phyloP scores from a whole-genome alignment of 1,140 invertebrate species.

The Drosophila sucinea region DNA sequence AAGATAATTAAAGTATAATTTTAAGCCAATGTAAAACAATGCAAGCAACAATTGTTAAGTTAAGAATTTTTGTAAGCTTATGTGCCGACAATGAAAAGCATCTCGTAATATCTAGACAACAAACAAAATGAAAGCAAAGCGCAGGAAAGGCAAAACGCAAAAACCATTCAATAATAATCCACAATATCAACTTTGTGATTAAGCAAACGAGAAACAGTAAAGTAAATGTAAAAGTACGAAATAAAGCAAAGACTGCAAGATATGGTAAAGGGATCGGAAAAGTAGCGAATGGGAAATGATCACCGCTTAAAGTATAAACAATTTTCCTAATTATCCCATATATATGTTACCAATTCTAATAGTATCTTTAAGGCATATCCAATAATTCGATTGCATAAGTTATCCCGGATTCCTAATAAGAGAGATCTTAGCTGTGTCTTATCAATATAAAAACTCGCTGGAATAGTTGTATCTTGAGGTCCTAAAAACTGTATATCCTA shows the following conservation, averaged over 20 bases:
- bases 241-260: slow-evolving; percentile 2
- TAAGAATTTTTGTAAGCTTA: slow-evolving; percentile 26
- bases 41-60: slow-evolving; percentile 16
- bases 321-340: no score
- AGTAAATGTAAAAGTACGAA: neutral
- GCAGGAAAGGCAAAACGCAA: slow-evolving; percentile 23
- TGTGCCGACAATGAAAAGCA: slow-evolving; percentile 36
- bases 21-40: slow-evolving; percentile 24
- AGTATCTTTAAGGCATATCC: no score
- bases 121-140: slow-evolving; percentile 7
- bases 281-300: no score
- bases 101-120: slow-evolving; percentile 57
- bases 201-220: neutral
- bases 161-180: slow-evolving; percentile 36
- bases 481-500: no score
- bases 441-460: no score
- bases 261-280: neutral
- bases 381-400: no score
- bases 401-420: no score
- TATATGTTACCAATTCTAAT: no score
- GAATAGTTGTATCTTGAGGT: no score
- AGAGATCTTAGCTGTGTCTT: no score
- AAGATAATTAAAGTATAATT: slow-evolving; percentile 20
- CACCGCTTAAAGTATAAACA: no score
- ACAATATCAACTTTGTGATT: slow-evolving; percentile 25